Evolutionary conservation across 2,888 invertebrate genomes (phyloP).

Genomic region (Drosophila neoperkinsi): DNA sequence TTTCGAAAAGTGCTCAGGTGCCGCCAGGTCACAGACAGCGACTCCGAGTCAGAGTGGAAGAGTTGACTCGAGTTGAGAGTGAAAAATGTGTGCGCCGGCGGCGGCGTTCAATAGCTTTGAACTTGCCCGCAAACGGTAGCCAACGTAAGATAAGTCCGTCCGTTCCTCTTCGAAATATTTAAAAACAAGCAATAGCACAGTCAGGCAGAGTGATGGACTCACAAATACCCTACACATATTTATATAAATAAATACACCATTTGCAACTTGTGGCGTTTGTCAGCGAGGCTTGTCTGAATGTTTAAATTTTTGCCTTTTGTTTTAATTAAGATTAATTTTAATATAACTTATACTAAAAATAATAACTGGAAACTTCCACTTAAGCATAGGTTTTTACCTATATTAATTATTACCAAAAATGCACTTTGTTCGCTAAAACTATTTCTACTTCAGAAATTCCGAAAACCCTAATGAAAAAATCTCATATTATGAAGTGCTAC

Average conservation of each 20-base stretch:
- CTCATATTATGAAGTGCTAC: too few relatives aligned
- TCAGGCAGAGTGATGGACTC: neutral
- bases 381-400: neutral
- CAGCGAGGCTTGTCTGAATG: too few relatives aligned
- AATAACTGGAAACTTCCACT: neutral
- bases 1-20: conserved; percentile 63
- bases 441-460: neutral
- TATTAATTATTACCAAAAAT: neutral
- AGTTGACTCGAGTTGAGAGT: conserved; percentile 50
- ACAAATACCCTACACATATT: conserved; percentile 23
- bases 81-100: conserved; percentile 75
- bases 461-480: fast-evolving
- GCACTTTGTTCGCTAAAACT: neutral
- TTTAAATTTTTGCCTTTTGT: neutral
- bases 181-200: conserved; percentile 25
- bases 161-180: conserved; percentile 55
- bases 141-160: conserved; percentile 45
- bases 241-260: fast-evolving
- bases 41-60: conserved; percentile 18
- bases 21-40: conserved; percentile 56
- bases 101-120: conserved; percentile 73
- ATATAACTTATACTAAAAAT: neutral
- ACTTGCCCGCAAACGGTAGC: conserved; percentile 80
- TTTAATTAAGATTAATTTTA: neutral
- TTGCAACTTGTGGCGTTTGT: too few relatives aligned